Evolutionary conservation across 2,797 vertebrate genomes (phyloP), one percentile per base, ranked within the genome.

Genomic region (Tenualosa thibaudeaui): DNA sequence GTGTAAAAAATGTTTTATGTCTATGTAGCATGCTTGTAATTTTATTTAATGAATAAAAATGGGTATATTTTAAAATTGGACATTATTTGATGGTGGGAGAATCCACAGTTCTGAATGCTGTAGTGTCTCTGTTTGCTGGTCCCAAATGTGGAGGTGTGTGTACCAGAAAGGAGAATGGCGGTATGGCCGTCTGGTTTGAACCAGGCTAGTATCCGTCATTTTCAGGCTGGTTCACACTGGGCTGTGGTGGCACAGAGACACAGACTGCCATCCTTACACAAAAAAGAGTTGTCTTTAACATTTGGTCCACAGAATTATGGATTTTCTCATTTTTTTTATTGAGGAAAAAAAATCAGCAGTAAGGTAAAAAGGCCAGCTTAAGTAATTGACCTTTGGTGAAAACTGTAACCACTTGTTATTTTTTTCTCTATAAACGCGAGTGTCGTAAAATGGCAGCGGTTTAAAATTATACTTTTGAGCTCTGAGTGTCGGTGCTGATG

Each of bases 1-100:
- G 62, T 83, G 37, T 75, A 40, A 40, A 85, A 83, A 40, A 75
- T 86, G 43, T 86, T 43, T 83, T 71, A 60, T 31, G 37, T 71
- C 83, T 53, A 51, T 60, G 26, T 75, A 75, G 43, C 46, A 82
- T 84, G 49, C 82, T 75, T 75, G 68, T 75, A 75, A 75, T 75
- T 75, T 54, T 54, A 82, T 82, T 62, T 54, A 82, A 71, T 85
- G 49, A 83, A 75, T 51, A 68, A 78, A 40, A 82, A 85, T 65
- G 19, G 26, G 51, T 65, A 46, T 81, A 81, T 85, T 62, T 71
- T 50, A 75, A 75, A 82, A 85, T 31, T 49, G 60, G 75, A 82
- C 17, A 24, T 82, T 82, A 22, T 75, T 37, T 81, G 49, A 13
- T 37, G 15, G 15, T 17, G 68, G 37, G 68, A 43, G 37, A 75